Evolutionary conservation across 35 echinoderm and acorn worm species (phyloP), one percentile per base, ranked within the genome.

Genomic region (Heliocidaris erythrogramma): DNA sequence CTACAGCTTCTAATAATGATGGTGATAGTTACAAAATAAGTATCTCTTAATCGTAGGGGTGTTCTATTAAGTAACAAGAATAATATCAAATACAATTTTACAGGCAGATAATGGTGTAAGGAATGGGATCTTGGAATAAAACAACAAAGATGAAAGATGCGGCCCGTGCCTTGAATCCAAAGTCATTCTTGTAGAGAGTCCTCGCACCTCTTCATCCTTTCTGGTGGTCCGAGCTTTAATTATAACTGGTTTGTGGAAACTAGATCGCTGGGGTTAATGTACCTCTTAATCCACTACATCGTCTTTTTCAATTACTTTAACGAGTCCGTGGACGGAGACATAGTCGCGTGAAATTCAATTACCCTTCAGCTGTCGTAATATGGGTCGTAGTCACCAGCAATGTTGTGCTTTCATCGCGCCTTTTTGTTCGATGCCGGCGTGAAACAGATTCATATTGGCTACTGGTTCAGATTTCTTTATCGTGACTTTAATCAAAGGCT

Each of bases 311-410:
- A 89, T 89, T 48, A 89, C 12, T 89, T 48, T 48, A 48, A 48
- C 31, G 87, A 89, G 87, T 21, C 30, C 9, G 14, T 48, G 12
- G 31, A 48, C 87, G 6, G 12, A 48, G 31, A 89, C 30, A 89
- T 48, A 30, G 87, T 89, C 47, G 87, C 87, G 87, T 89, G 87
- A 89, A 89, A 89, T 42, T 89, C 87, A 89, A 89, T 89, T 89
- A 89, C 87, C 29, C 87, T 89, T 89, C 87, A 89, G 87, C 87
- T 89, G 87, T 89, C 87, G 87, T 89, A 89, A 89, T 89, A 89
- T 13, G 65, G 65, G 65, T n/a, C 65, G 65, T 78, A 78, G 65
- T 78, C 65, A 21, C 21, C 65, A 78, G 18, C 65, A 78, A n/a
- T 78, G 65, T 78, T 78, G 65, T 78, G 65, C 65, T 78, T 78